phyloP scores from a whole-genome alignment of 37 sponge, comb jelly and placozoan genomes.

The Amphimedon queenslandica region DNA sequence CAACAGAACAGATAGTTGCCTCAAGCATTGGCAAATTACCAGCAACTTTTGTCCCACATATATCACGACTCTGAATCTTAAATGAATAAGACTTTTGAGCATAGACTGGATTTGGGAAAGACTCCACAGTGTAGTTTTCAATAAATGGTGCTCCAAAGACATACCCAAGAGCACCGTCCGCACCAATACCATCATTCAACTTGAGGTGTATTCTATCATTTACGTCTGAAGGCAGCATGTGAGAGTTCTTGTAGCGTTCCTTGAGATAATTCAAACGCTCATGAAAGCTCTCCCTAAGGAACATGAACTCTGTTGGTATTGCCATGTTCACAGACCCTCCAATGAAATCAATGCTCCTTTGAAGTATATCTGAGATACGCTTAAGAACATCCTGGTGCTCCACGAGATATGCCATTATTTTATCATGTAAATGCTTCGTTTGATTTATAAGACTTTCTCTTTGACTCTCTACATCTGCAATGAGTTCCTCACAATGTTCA shows the following conservation, averaged over 20 bases:
- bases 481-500: neutral
- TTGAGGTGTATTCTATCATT: neutral
- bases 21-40: too few relatives aligned
- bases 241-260: neutral
- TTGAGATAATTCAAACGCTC: neutral
- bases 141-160: neutral
- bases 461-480: neutral
- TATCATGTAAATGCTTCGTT: neutral
- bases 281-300: neutral
- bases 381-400: neutral
- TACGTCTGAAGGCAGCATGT: neutral
- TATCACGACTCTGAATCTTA: too few relatives aligned
- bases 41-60: too few relatives aligned
- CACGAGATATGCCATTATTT: neutral
- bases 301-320: neutral
- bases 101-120: too few relatives aligned
- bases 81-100: too few relatives aligned
- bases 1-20: too few relatives aligned
- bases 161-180: neutral
- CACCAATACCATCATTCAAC: neutral
- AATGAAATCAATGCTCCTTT: neutral
- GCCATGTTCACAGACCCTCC: neutral
- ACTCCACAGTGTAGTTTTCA: too few relatives aligned
- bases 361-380: neutral
- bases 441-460: neutral